phyloP scores from a whole-genome alignment of 1,140 invertebrate genomes.

The Sycophila sp. region DNA sequence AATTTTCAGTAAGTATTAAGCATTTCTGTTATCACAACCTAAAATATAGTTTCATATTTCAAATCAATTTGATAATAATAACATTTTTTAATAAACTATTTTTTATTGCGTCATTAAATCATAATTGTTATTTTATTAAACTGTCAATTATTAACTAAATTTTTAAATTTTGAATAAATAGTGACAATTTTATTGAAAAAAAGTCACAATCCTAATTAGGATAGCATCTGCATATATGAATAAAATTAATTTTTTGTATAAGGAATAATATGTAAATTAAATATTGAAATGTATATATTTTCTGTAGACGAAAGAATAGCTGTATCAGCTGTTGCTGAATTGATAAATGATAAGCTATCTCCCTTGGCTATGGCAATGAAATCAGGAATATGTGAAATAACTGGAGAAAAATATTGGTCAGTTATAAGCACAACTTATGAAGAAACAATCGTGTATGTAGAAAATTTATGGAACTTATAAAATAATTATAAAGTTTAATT shows the following conservation, averaged over 20 bases:
- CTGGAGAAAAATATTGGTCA: constrained; percentile 47
- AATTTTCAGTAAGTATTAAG: constrained; percentile 49
- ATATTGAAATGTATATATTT: background rate
- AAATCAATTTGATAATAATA: no score
- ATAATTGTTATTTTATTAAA: no score
- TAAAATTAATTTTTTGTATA: background rate
- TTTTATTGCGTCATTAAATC: no score
- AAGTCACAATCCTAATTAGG: no score
- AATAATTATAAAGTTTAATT: background rate
- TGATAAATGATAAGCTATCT: constrained; percentile 46
- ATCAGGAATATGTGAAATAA: constrained; percentile 50
- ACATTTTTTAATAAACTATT: no score
- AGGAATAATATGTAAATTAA: no score
- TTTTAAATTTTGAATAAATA: no score
- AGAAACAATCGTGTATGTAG: constrained; percentile 44
- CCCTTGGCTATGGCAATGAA: constrained; percentile 47
- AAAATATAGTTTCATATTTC: no score
- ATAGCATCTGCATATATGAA: no score
- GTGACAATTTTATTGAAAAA: no score
- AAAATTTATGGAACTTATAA: background rate
- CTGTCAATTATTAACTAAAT: no score
- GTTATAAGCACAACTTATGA: constrained; percentile 44
- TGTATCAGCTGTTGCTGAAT: background rate
- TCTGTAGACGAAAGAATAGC: constrained; percentile 24
- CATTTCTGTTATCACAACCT: no score